Conservation (phyloP, 2,113 vertebrate genomes). For the Pangasianodon gigas region DNA sequence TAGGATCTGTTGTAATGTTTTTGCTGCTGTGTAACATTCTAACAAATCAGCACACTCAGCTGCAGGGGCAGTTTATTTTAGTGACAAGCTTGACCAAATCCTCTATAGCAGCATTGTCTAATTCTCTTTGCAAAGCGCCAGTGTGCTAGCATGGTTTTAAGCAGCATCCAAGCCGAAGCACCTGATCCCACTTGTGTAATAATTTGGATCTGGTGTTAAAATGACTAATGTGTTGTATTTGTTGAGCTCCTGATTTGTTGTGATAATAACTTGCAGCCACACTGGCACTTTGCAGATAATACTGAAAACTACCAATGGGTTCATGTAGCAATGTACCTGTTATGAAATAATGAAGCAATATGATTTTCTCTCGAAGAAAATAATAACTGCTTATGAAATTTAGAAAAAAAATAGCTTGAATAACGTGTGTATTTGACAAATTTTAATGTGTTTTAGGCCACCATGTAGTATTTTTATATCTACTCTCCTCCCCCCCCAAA, state of each 20-base stretch:
- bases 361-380: neutral
- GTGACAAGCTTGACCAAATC: neutral
- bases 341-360: neutral
- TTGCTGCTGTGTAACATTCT: constrained; percentile 7
- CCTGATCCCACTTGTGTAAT: neutral
- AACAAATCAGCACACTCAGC: neutral
- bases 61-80: neutral
- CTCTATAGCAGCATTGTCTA: constrained; percentile 5
- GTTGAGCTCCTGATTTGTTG: neutral
- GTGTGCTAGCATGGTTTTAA: neutral
- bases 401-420: neutral
- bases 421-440: neutral
- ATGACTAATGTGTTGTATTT: neutral
- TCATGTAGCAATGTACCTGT: neutral
- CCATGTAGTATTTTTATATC: neutral
- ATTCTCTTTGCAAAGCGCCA: neutral
- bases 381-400: neutral
- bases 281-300: neutral
- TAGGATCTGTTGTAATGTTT: constrained; percentile 21
- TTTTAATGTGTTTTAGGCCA: neutral
- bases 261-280: neutral
- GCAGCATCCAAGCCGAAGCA: neutral
- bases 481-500: neutral
- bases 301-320: neutral
- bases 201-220: neutral